These are phyloP conservation scores for Pediacus dermestoides DNA, from an alignment of 2,888 invertebrate genomes.

Conservation along the genomic window DNA sequence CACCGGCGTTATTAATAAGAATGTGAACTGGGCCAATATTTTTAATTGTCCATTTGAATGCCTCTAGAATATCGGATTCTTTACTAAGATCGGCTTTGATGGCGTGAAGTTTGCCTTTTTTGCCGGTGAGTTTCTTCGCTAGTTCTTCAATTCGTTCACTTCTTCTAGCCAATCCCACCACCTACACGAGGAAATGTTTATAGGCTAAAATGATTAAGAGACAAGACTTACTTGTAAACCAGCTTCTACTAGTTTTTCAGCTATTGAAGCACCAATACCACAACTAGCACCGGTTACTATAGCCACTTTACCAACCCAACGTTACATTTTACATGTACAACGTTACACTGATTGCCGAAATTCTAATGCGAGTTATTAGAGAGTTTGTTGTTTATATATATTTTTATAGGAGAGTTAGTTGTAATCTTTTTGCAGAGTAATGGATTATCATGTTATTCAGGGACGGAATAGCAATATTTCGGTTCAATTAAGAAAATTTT, in stretches of 20 bases:
- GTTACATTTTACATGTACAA: no score
- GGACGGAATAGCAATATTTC: no score
- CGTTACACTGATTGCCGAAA: no score
- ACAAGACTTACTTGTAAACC: no score
- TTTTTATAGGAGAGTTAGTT: no score
- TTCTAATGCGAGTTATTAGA: no score
- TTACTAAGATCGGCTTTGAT: constrained; percentile 9
- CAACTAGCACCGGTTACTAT: constrained; percentile 1
- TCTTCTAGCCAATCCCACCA: neutral
- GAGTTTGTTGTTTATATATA: no score
- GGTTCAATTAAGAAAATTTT: no score
- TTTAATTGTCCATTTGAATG: constrained; percentile 11
- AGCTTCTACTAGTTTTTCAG: neutral
- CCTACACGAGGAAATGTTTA: no score
- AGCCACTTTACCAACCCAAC: constrained; percentile 2
- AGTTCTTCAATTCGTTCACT: constrained; percentile 12
- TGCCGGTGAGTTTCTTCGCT: constrained; percentile 1
- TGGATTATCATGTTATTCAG: no score
- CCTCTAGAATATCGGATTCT: constrained; percentile 9
- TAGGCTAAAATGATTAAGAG: no score
- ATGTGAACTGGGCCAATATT: constrained; percentile 10
- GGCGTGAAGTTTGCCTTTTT: constrained; percentile 8
- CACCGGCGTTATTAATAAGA: constrained; percentile 8
- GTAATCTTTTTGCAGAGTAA: no score
- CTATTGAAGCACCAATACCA: neutral